Evolutionary conservation across 2,113 vertebrate genomes (phyloP), one percentile per base, ranked within the genome.

Genomic region (Synchiropus splendidus): DNA sequence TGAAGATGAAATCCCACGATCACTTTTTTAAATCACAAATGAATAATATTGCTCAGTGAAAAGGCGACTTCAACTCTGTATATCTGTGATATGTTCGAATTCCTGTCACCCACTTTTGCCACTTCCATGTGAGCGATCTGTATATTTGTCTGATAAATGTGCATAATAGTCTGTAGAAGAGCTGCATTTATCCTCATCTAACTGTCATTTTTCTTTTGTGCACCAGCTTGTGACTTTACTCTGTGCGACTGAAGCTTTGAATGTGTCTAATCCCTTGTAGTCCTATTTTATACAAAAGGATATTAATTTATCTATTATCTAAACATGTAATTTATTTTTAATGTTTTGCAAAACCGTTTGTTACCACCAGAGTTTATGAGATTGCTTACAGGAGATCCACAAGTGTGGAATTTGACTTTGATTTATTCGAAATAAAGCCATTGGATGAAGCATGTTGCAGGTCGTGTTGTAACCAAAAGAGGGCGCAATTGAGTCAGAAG

Each of bases 261-360:
- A 45, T 54, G 54, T 75, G 57, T 70, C 44, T 67, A 61, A 74
- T 60, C 39, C 42, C 49, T 55, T 44, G 45, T 81, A 77, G 73
- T 54, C 57, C 48, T 39, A 46, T 75, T 80, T 79, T 81, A 70
- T 78, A 77, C 59, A 68, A 67, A 69, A 57, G 39, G 50, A 78
- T 82, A 80, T 70, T 80, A 80, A 86, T 86, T 85, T 86, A 85
- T 85, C 75, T 80, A 63, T 81, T 74, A 75, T 58, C 64, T 58
- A 83, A 80, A 41, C 67, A 69, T 70, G 62, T 86, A 86, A 86
- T 84, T 86, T 85, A 84, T 86, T 83, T 76, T 75, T 63, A 63
- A 64, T 58, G 56, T 80, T 55, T 76, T 70, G 64, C 49, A 64
- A 66, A 54, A 49, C 10, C 54, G 42, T 57, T 73, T 78, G 47